Evolutionary conservation across 2,888 invertebrate genomes (phyloP).

Genomic region (Sacculina carcini): DNA sequence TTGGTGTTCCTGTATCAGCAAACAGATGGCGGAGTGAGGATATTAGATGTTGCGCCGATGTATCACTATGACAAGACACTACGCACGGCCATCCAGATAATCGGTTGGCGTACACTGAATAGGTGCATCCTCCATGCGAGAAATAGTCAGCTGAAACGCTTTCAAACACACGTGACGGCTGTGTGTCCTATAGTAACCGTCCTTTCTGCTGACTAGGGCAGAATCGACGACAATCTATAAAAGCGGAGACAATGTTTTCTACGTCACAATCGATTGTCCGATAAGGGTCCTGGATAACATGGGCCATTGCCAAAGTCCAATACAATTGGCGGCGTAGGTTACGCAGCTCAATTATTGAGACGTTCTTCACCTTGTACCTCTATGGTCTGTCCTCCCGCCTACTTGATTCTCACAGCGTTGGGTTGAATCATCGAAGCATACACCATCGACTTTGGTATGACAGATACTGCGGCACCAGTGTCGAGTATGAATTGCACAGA

Average conservation of each 20-base stretch:
- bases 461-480: too few species aligned
- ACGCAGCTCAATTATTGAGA: too few species aligned
- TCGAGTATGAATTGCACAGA: too few species aligned
- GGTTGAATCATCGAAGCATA: too few species aligned
- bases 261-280: conserved; percentile 10
- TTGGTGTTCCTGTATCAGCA: neutral
- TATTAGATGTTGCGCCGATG: neutral
- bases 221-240: neutral
- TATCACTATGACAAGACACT: neutral
- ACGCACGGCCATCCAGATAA: conserved; percentile 5
- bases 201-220: neutral
- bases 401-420: too few species aligned
- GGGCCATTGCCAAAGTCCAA: too few species aligned
- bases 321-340: too few species aligned
- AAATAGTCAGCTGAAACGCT: neutral
- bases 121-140: neutral
- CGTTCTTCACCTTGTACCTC: too few species aligned
- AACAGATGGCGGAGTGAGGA: neutral
- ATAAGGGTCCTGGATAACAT: too few species aligned
- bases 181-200: neutral
- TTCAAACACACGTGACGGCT: neutral
- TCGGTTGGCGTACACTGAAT: conserved; percentile 1
- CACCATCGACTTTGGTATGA: too few species aligned
- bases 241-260: neutral
- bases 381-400: too few species aligned